Percentiles rank a stretch among this genome's conserved stretches.
These are phyloP conservation scores for Mesodorylaimus sp. DNA, from an alignment of 2,888 invertebrate genomes.

Conservation along the genomic window DNA sequence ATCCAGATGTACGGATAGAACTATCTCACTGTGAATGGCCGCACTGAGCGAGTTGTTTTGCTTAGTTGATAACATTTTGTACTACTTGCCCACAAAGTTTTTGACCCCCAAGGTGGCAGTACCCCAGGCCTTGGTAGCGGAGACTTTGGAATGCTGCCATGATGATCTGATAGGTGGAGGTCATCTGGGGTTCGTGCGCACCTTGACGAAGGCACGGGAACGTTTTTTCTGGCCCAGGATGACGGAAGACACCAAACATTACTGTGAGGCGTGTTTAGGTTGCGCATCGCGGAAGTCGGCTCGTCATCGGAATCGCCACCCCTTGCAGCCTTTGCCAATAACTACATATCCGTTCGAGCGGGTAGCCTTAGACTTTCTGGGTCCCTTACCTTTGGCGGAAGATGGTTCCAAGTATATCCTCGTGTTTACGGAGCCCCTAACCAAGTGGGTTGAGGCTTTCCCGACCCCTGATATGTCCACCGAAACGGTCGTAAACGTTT, in stretches of 20 bases:
- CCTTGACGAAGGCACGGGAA: neutral
- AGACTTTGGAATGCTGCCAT: neutral
- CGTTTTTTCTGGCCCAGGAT: slow-evolving; percentile 12
- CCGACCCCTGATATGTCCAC: slow-evolving; percentile 22
- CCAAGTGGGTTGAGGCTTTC: slow-evolving; percentile 16
- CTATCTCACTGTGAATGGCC: no score
- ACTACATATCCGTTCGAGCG: neutral
- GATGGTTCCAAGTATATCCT: slow-evolving; percentile 15
- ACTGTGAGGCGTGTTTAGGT: slow-evolving; percentile 11
- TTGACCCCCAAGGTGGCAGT: neutral
- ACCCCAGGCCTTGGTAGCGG: neutral
- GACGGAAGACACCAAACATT: slow-evolving; percentile 10
- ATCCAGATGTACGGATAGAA: no score
- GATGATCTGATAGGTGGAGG: neutral
- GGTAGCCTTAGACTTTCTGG: slow-evolving; percentile 5
- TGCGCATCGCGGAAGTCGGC: slow-evolving; percentile 12
- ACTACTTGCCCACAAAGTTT: neutral
- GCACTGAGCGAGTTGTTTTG: no score
- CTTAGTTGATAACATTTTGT: no score
- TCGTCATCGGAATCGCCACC: neutral
- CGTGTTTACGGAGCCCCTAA: slow-evolving; percentile 13
- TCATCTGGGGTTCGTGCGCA: neutral
- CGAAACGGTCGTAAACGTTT: slow-evolving; percentile 17
- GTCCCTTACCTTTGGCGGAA: slow-evolving; percentile 13
- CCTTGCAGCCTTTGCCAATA: neutral